These are phyloP conservation scores for Peromyscus nudipes DNA, from an alignment of 2,797 vertebrate species.

Conservation along the genomic window DNA sequence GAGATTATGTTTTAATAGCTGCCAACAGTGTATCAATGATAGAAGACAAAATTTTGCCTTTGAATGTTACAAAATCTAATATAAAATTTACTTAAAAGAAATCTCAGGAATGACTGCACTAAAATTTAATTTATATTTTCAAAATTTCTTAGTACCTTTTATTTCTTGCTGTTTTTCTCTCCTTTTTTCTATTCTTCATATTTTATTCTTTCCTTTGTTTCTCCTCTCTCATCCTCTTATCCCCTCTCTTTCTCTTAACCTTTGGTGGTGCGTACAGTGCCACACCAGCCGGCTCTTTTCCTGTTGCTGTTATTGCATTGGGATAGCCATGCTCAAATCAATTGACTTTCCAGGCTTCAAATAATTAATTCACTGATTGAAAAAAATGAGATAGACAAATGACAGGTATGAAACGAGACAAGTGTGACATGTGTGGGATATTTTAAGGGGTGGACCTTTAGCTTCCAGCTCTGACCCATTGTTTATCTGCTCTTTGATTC, in stretches of 20 bases:
- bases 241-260: not conserved
- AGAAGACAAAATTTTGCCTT: not conserved
- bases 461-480: not conserved
- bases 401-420: not conserved
- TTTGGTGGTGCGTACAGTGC: not conserved
- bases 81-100: not conserved
- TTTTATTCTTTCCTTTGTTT: not conserved
- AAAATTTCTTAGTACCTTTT: not conserved
- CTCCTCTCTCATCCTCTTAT: accelerated
- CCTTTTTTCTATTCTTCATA: not conserved
- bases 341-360: not conserved
- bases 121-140: not conserved
- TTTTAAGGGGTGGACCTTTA: not conserved
- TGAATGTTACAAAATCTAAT: not conserved
- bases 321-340: not conserved
- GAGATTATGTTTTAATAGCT: not conserved
- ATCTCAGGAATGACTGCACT: not conserved
- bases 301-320: not conserved
- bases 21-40: not conserved
- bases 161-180: not conserved
- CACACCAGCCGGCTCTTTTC: accelerated
- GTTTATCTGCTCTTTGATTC: too few species aligned
- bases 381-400: not conserved
- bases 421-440: not conserved
- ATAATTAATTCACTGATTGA: not conserved